phyloP scores from a whole-genome alignment of 1,140 invertebrate species.

The Aphelenchoides fujianensis region DNA sequence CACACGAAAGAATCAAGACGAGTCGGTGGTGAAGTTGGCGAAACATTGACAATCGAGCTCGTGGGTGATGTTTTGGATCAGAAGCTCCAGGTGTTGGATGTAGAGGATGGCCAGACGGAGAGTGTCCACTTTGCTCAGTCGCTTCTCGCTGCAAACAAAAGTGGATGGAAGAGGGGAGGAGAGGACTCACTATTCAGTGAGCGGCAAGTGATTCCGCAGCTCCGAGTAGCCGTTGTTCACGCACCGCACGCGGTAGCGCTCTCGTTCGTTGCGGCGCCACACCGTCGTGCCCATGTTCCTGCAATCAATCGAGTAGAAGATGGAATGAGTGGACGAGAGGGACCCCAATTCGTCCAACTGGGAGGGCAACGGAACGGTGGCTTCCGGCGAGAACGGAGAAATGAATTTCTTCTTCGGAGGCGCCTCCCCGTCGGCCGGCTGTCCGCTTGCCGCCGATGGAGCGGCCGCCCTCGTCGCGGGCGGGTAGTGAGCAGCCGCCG shows the following conservation, averaged over 20 bases:
- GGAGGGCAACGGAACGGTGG: constrained; percentile 62
- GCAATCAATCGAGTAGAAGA: background rate
- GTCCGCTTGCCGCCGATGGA: too few relatives aligned
- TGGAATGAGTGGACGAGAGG: constrained; percentile 11
- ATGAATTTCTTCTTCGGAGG: constrained; percentile 41
- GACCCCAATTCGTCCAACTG: constrained; percentile 57
- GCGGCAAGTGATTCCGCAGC: constrained; percentile 73
- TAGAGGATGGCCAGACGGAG: constrained; percentile 65
- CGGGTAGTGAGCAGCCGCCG: background rate
- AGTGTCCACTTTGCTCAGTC: constrained; percentile 66
- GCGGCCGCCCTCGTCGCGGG: too few relatives aligned
- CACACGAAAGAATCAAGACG: too few relatives aligned
- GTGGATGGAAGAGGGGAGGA: background rate
- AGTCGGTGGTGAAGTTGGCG: too few relatives aligned
- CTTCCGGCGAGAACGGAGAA: constrained; percentile 62
- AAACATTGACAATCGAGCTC: constrained; percentile 40
- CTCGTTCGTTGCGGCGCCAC: constrained; percentile 64
- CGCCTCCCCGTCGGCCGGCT: too few relatives aligned
- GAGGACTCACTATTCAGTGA: constrained; percentile 48
- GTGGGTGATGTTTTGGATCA: constrained; percentile 68
- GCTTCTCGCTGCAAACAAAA: constrained; percentile 61
- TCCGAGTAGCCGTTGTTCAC: constrained; percentile 78
- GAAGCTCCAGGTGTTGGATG: constrained; percentile 63
- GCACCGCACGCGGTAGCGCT: constrained; percentile 70
- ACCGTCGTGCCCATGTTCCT: constrained; percentile 61